phyloP scores from a whole-genome alignment of 30 jellyfish, hydroid and myxozoan species.

The Hydra vulgaris region DNA sequence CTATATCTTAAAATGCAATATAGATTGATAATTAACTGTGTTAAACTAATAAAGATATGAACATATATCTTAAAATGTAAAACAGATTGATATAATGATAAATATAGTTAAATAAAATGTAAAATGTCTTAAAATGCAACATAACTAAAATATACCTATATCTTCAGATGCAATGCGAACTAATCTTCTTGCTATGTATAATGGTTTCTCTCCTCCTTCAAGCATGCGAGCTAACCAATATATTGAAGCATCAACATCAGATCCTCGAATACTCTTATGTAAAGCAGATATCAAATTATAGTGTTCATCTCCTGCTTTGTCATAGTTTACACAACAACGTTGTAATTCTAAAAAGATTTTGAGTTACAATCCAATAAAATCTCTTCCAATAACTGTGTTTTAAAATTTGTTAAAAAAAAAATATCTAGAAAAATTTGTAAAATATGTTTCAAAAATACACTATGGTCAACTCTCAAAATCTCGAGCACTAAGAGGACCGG shows the following conservation, averaged over 20 bases:
- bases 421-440: no score
- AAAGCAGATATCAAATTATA: constrained; percentile 69
- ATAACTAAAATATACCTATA: constrained; percentile 33
- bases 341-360: constrained; percentile 31
- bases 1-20: neutral
- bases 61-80: no score
- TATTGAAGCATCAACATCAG: constrained; percentile 70
- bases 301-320: constrained; percentile 84
- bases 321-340: constrained; percentile 49
- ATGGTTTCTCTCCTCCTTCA: constrained; percentile 92
- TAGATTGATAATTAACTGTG: neutral
- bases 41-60: no score
- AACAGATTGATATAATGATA: no score
- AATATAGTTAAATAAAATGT: no score
- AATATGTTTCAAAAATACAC: no score
- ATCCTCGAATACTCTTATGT: constrained; percentile 88
- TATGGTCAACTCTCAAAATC: no score
- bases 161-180: constrained; percentile 87
- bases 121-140: neutral
- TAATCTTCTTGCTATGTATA: constrained; percentile 79
- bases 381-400: no score
- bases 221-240: constrained; percentile 95
- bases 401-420: no score
- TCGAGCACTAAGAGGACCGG: no score
- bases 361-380: no score